These are phyloP conservation scores for Pelusios castaneus DNA, from an alignment of 2,113 vertebrate species.

Conservation along the genomic window DNA sequence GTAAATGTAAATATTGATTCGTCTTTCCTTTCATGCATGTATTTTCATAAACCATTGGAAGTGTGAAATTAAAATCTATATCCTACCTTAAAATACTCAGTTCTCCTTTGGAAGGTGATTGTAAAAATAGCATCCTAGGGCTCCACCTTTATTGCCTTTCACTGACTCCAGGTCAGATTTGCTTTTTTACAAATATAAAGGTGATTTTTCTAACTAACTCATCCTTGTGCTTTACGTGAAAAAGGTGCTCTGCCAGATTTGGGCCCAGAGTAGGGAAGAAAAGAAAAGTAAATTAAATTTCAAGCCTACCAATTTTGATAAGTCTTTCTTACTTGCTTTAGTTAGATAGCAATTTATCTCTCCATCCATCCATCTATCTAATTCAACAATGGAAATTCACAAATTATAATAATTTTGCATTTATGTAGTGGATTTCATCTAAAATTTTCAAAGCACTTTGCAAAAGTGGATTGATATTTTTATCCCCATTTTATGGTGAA, in stretches of 20 bases:
- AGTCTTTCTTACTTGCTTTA: neutral
- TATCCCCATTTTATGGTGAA: neutral
- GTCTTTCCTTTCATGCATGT: neutral
- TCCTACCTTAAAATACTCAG: neutral
- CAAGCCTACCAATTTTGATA: neutral
- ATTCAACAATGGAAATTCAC: neutral
- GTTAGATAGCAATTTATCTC: too few species aligned
- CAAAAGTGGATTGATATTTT: neutral
- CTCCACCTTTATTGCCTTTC: neutral
- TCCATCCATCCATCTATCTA: too few species aligned
- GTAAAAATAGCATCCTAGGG: neutral
- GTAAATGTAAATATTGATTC: neutral
- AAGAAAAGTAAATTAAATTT: neutral
- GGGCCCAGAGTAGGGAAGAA: neutral
- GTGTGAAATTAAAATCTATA: neutral
- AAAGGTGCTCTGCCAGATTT: neutral
- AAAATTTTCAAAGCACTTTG: neutral
- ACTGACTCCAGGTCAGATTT: too few species aligned
- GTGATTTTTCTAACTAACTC: too few species aligned
- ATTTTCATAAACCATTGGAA: neutral
- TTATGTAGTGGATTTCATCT: neutral
- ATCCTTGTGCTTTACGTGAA: neutral
- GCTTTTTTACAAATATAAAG: too few species aligned
- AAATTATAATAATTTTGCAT: neutral
- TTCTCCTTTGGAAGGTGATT: neutral